Percentiles rank a stretch among this genome's conserved stretches.
Conservation (phyloP, 2,888 invertebrate species). For the Eutolmus rufibarbis region DNA sequence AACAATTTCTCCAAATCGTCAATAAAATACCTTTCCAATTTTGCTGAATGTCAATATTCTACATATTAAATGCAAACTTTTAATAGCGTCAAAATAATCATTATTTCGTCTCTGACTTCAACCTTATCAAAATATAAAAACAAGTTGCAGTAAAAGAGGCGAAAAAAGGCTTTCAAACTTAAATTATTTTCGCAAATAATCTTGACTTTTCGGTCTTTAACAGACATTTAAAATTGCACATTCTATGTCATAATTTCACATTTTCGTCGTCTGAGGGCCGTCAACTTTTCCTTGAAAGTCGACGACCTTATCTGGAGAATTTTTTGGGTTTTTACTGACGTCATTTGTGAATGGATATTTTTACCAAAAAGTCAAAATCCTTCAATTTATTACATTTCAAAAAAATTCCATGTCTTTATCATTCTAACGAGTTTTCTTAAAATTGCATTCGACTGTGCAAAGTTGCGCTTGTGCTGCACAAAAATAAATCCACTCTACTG, state of each 20-base stretch:
- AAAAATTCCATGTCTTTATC: neutral
- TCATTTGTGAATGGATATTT: too few species aligned
- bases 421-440: neutral
- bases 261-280: too few species aligned
- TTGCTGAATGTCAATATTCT: too few species aligned
- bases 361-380: too few species aligned
- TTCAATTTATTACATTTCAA: too few species aligned
- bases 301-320: neutral
- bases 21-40: too few species aligned
- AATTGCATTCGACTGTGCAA: neutral
- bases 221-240: neutral
- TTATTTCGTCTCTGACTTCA: too few species aligned
- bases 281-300: neutral
- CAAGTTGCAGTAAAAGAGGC: too few species aligned
- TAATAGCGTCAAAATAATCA: too few species aligned
- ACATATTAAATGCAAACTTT: too few species aligned
- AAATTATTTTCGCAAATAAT: neutral
- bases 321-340: neutral
- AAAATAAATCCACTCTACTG: neutral
- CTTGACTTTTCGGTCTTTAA: neutral
- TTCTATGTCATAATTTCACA: neutral
- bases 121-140: too few species aligned
- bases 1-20: too few species aligned
- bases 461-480: neutral
- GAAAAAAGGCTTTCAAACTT: neutral